Base-by-base conservation (phyloP, 2,888 invertebrate species). In the Aphodius granarius region DNA sequence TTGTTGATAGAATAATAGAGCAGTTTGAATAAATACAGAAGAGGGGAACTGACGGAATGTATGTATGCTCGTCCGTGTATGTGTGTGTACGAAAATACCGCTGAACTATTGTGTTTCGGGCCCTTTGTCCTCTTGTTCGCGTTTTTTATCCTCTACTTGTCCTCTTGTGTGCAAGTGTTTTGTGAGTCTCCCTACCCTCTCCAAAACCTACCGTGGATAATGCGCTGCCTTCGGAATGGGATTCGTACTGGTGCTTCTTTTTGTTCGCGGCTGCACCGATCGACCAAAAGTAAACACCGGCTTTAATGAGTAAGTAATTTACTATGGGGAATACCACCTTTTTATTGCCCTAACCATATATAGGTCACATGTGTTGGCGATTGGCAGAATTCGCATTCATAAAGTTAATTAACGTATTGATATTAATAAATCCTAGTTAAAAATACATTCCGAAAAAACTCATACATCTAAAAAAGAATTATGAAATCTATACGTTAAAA, bases 1-100 rank as follows among this genome's bases (percentile, higher is more conserved):
- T 86, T 84, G 85, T 85, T 85, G 84, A 84, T 85, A 80, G 85
- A 86, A 86, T 86, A 86, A 86, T 86, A 84, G 86, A 84, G 84
- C 83, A 84, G 83, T 84, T 82, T 84, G 84, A 84, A 85, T 84
- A 85, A 85, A 84, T 82, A 81, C 80, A 78, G 79, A 83, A 78
- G 79, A 82, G 82, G 83, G 84, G 84, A 83, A 68, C 68, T 68
- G 68, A 68, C 68, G 68, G 68, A 68, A 68, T 68, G 68, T 68
- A 68, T 22, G n/a, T n/a, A 20, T 21, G 68, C n/a, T 19, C 21
- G n/a, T 68, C n/a, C 20, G 21, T 20, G 22, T 21, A 13, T 22
- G 68, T 20, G 68, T 68, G 68, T 68, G 78, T 79, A 82, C 81
- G 81, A 83, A 81, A 83, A 83, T 82, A 80, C 80, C 76, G 77